A percentile compares a stretch with the other conserved stretches of the same genome.
phyloP scores from a whole-genome alignment of 2,888 invertebrate species.

The Sinopyrophorus schimmeli region DNA sequence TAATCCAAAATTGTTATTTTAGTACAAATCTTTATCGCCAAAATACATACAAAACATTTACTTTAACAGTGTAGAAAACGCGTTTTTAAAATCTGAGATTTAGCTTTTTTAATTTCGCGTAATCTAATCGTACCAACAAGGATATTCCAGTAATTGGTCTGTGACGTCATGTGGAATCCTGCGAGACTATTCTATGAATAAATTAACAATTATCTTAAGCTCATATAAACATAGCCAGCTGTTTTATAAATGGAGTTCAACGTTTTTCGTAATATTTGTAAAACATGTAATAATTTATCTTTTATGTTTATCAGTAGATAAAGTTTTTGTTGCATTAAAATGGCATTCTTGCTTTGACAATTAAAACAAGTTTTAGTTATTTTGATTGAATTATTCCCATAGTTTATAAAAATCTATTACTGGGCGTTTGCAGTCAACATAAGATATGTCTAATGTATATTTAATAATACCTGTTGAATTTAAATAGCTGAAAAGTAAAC shows the following conservation, averaged over 20 bases:
- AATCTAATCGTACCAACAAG: slow-evolving; percentile 47
- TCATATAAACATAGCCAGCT: slow-evolving; percentile 40
- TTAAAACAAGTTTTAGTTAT: no score
- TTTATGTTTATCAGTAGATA: slow-evolving; percentile 12
- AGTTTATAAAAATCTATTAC: no score
- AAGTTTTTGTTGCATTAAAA: no score
- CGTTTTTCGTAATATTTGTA: slow-evolving; percentile 7
- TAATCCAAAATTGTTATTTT: no score
- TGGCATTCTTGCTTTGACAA: no score
- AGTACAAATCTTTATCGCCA: no score
- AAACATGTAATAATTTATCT: slow-evolving; percentile 5
- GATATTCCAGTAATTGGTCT: slow-evolving; percentile 46
- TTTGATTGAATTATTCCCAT: no score
- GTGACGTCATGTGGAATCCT: slow-evolving; percentile 45
- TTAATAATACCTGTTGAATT: no score
- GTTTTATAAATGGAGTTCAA: slow-evolving; percentile 29
- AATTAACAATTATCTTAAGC: slow-evolving; percentile 51
- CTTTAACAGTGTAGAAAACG: slow-evolving; percentile 38
- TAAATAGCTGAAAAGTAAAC: no score
- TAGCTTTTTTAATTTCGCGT: slow-evolving; percentile 48
- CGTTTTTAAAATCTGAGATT: slow-evolving; percentile 47
- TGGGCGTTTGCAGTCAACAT: no score
- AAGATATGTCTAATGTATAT: no score
- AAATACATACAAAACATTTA: slow-evolving; percentile 7
- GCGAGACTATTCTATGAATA: slow-evolving; percentile 48